A percentile compares a stretch with the other conserved stretches of the same genome.
Evolutionary conservation across 2,888 invertebrate genomes (phyloP).

Genomic region (Troides helena): DNA sequence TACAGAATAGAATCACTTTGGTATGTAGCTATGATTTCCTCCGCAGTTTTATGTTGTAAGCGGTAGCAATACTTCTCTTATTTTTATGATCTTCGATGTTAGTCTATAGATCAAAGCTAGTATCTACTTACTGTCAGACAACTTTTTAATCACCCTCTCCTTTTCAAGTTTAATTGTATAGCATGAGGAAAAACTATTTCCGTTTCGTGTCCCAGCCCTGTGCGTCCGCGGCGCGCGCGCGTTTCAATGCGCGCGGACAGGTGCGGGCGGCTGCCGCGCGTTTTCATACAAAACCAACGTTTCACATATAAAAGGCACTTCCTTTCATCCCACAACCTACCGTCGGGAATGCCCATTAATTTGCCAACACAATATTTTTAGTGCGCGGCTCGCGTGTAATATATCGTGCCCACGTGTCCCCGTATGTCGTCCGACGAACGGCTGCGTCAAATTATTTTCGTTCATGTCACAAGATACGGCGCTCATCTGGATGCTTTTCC

Average conservation of each 20-base stretch:
- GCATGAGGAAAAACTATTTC: not conserved
- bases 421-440: constrained; percentile 77
- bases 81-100: not conserved
- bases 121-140: not conserved
- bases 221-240: constrained; percentile 39
- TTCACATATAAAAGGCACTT: constrained; percentile 80
- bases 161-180: not conserved
- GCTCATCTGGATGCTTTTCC: constrained; percentile 79
- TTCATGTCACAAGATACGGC: constrained; percentile 79
- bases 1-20: no score
- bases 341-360: constrained; percentile 80
- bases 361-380: constrained; percentile 81
- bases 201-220: constrained; percentile 32
- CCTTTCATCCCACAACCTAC: constrained; percentile 79
- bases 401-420: constrained; percentile 80
- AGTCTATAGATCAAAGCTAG: not conserved
- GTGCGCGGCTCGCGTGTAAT: constrained; percentile 79
- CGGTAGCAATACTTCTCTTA: no score
- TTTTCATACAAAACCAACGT: constrained; percentile 79
- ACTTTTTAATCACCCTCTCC: not conserved
- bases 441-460: constrained; percentile 81
- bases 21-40: no score
- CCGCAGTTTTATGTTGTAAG: no score
- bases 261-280: constrained; percentile 77
- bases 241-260: constrained; percentile 69